Evolutionary conservation across 1,140 invertebrate genomes (phyloP), one percentile per base, ranked within the genome.

Genomic region (Platyscapa corneri): DNA sequence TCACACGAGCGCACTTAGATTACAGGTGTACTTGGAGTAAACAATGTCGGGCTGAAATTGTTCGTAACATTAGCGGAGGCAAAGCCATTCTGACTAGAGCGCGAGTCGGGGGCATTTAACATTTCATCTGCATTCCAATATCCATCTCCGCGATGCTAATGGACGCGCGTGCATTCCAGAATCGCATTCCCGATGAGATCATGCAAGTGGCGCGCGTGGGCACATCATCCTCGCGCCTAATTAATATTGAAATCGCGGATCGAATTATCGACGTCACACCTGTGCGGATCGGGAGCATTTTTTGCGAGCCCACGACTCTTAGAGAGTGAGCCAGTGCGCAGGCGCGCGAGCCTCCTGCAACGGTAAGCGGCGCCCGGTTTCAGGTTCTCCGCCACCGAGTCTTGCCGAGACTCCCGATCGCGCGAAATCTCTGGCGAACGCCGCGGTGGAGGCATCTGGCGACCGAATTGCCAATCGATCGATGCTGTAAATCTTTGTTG

Each of bases 251-350:
- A 75, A 30, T n/a, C 74, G 70, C 27, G 20, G 27, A 27, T 42
- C 6, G 6, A 37, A 42, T 42, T 74, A 30, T 46, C 34, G 27
- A 7, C n/a, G 74, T 49, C 74, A 2, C 74, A n/a, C 20, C 3
- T 42, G 30, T 46, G 34, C 27, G 60, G 23, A 77, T 77, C 39
- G 39, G 18, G 74, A 32, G 42, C 37, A 83, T 64, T 77, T 83
- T 83, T 83, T 77, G 82, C 60, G 27, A 12, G 16, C n/a, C 53
- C 23, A n/a, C n/a, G n/a, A n/a, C n/a, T n/a, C n/a, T n/a, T n/a
- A n/a, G n/a, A n/a, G n/a, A n/a, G n/a, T n/a, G 3, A n/a, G 64
- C 81, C 56, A 83, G 42, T 60, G 34, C 53, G 70, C 42, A 64
- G 27, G 8, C 34, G 70, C 65, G 23, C 27, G 6, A 34, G 30